These are phyloP conservation scores for Epistrophe grossulariae DNA, from an alignment of 2,888 invertebrate genomes.

Conservation along the genomic window DNA sequence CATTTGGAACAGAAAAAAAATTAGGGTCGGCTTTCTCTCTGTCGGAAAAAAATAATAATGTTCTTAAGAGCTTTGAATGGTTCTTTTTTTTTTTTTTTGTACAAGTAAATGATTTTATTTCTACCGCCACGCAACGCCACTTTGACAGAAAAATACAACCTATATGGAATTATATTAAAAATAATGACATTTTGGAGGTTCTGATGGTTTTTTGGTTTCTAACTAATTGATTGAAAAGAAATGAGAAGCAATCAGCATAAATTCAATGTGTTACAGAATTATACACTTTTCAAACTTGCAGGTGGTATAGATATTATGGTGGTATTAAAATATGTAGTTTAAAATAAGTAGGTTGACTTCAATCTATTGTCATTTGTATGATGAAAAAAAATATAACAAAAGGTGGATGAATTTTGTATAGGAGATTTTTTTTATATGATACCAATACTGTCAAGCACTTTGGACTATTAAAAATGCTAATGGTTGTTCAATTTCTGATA, in stretches of 20 bases:
- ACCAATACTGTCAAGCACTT: too few species aligned
- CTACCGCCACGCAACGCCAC: neutral
- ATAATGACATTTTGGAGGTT: conserved; percentile 21
- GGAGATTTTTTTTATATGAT: too few species aligned
- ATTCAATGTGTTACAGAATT: neutral
- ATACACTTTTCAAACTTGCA: neutral
- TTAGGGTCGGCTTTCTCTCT: conserved; percentile 9
- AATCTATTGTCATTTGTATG: neutral
- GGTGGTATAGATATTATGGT: neutral
- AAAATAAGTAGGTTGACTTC: neutral
- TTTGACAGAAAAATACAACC: conserved; percentile 2
- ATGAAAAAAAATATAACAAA: neutral
- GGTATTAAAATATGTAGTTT: neutral
- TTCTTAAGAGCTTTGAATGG: conserved; percentile 12
- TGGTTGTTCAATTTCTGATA: too few species aligned
- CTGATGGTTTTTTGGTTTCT: neutral
- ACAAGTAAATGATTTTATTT: neutral
- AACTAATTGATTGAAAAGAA: conserved; percentile 2
- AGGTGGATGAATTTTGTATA: neutral
- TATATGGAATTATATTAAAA: neutral
- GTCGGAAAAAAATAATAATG: conserved; percentile 22
- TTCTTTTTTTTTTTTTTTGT: neutral
- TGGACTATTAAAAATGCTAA: too few species aligned
- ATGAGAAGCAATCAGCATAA: neutral
- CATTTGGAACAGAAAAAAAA: neutral